phyloP scores from a whole-genome alignment of 2,113 vertebrate species.

The Carassius auratus region DNA sequence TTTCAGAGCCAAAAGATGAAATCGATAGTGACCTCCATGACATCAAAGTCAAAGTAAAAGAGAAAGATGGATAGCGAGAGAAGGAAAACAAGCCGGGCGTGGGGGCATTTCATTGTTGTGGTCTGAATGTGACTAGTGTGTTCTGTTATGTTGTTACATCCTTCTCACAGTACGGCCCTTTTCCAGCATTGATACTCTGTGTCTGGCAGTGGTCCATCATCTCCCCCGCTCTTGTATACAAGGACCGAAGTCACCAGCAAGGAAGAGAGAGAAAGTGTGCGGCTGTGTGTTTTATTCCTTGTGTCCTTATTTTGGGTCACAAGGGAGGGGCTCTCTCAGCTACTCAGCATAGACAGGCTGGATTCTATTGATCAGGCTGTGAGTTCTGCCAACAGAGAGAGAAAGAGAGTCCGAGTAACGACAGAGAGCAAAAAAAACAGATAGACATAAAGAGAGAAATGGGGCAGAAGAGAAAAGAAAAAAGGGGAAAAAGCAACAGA shows the following conservation, averaged over 20 bases:
- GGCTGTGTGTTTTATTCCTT: slow-evolving; percentile 66
- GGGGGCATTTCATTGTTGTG: slow-evolving; percentile 15
- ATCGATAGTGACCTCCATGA: slow-evolving; percentile 48
- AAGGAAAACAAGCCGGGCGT: neutral
- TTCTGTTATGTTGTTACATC: slow-evolving; percentile 70
- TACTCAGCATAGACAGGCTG: slow-evolving; percentile 68
- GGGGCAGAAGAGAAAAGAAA: slow-evolving; percentile 25
- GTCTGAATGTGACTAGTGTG: slow-evolving; percentile 64
- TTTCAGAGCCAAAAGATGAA: slow-evolving; percentile 35
- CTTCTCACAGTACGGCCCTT: slow-evolving; percentile 43
- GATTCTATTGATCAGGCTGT: slow-evolving; percentile 72
- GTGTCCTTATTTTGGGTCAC: slow-evolving; percentile 71
- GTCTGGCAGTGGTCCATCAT: slow-evolving; percentile 70
- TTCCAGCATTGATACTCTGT: slow-evolving; percentile 46
- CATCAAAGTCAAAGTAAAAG: slow-evolving; percentile 47
- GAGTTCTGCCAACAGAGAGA: slow-evolving; percentile 68
- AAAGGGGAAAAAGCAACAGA: slow-evolving; percentile 18
- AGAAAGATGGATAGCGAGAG: slow-evolving; percentile 27
- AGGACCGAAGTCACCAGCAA: slow-evolving; percentile 67
- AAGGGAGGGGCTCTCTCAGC: slow-evolving; percentile 55
- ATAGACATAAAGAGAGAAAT: slow-evolving; percentile 31
- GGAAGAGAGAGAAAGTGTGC: slow-evolving; percentile 31
- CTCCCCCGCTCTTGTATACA: slow-evolving; percentile 65
- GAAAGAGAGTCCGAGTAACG: slow-evolving; percentile 53
- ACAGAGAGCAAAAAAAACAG: slow-evolving; percentile 37